Conservation (phyloP, 1,140 invertebrate species). For the Leptonema lineaticorne region DNA sequence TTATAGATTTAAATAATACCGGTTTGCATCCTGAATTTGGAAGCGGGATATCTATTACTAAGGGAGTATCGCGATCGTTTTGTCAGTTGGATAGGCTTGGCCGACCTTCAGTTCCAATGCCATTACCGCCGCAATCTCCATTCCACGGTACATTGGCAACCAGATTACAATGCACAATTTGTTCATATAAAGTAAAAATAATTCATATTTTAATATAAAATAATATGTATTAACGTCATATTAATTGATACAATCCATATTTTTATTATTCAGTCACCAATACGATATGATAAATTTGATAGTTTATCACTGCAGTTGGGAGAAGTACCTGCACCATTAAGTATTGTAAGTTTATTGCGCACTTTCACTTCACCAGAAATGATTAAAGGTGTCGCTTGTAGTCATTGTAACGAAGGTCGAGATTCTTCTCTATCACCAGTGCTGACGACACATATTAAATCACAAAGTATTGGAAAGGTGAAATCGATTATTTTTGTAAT, state of each 20-base stretch:
- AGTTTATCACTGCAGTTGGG: conserved; percentile 72
- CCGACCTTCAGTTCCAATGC: conserved; percentile 44
- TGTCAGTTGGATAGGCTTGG: conserved; percentile 50
- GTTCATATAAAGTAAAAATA: conserved; percentile 68
- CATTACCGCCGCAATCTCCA: conserved; percentile 48
- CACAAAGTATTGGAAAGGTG: conserved; percentile 85
- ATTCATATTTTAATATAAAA: not conserved
- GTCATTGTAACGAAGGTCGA: conserved; percentile 63
- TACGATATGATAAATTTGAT: conserved; percentile 88
- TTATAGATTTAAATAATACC: conserved; percentile 22
- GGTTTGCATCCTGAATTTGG: conserved; percentile 19
- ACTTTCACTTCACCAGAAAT: conserved; percentile 83
- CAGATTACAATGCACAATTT: conserved; percentile 78
- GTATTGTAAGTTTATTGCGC: conserved; percentile 61
- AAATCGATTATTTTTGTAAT: conserved; percentile 17
- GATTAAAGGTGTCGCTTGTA: conserved; percentile 81
- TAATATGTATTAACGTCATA: not conserved
- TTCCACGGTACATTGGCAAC: conserved; percentile 76
- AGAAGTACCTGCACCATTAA: conserved; percentile 63
- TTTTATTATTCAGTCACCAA: conserved; percentile 64
- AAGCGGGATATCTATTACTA: conserved; percentile 40
- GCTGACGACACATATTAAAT: conserved; percentile 70
- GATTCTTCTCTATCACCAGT: conserved; percentile 40
- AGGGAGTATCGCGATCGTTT: conserved; percentile 53
- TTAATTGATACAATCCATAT: not conserved